Evolutionary conservation across 2,888 invertebrate species (phyloP), one percentile per base, ranked within the genome.

Genomic region (Pollenia griseotomentosa): DNA sequence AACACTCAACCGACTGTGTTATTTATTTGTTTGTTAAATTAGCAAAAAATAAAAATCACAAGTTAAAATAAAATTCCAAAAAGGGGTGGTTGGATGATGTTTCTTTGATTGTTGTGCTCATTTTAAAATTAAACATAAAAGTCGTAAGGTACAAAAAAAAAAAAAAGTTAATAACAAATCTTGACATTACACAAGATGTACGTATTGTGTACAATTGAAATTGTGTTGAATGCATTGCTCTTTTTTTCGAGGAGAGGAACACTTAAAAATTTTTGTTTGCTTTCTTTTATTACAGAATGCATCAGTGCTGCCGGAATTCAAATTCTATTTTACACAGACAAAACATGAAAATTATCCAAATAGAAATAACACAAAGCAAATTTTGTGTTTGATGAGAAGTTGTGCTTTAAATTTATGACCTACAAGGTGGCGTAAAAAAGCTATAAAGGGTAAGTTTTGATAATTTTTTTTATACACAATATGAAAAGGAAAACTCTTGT

Each of bases 1-100:
- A 70, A 81, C 87, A 73, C 87, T 87, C 82, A 87, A 84, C 87
- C 87, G 87, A 87, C 87, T 87, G 87, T 84, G 77, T 87, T 87
- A 84, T 83, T 86, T 81, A 78, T 84, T 84, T 84, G 78, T 61
- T 78, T 84, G 73, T 55, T 74, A 80, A 85, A 80, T 85, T 80
- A 74, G 74, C 55, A 61, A 68, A 83, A 74, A 40, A 70, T 61
- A 42, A 75, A 59, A 77, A 71, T 11, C 23, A 23, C 23, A 23
- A 44, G 16, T 61, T n/a, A 65, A 23, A 80, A 66, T 42, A 19
- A 73, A 78, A 78, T 61, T 5, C 42, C 14, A 61, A 42, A 86
- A 87, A 84, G 87, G 87, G 87, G 77, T 85, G 73, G 65, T 63
- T 61, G 46, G 16, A 33, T 33, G 33, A 6, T 33, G 4, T 33